These are phyloP conservation scores for Stenodema calcarata DNA, from an alignment of 2,888 invertebrate genomes.

Conservation along the genomic window DNA sequence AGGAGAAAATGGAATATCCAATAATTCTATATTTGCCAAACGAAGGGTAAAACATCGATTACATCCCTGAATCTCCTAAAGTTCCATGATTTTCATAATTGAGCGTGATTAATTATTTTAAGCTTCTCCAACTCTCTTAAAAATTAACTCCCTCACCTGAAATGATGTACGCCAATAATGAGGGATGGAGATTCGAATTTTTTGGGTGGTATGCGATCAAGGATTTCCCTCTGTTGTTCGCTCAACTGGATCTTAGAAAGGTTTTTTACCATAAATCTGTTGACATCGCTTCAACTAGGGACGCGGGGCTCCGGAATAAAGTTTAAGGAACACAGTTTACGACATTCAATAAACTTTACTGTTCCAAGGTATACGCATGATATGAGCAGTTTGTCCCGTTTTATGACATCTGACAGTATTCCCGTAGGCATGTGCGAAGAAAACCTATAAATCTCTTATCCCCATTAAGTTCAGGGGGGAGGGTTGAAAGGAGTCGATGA, in stretches of 20 bases:
- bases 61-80: too few species aligned
- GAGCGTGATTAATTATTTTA: too few species aligned
- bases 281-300: not conserved
- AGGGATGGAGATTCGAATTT: too few species aligned
- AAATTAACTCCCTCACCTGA: too few species aligned
- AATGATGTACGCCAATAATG: too few species aligned
- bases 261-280: slow-evolving; percentile 21
- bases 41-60: too few species aligned
- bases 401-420: slow-evolving; percentile 33
- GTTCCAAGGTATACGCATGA: slow-evolving; percentile 36
- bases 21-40: too few species aligned
- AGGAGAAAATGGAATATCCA: too few species aligned
- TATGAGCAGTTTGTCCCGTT: slow-evolving; percentile 42
- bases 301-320: slow-evolving; percentile 1
- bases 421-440: slow-evolving; percentile 36
- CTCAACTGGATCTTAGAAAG: not conserved
- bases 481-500: not conserved
- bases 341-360: slow-evolving; percentile 35
- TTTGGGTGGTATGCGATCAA: not conserved
- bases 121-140: too few species aligned
- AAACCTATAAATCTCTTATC: slow-evolving; percentile 34
- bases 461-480: not conserved
- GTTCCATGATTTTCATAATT: too few species aligned
- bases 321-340: slow-evolving; percentile 40
- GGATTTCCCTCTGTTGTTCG: not conserved